Evolutionary conservation across 2,888 invertebrate genomes (phyloP).

Genomic region (Cephus sareptanus): DNA sequence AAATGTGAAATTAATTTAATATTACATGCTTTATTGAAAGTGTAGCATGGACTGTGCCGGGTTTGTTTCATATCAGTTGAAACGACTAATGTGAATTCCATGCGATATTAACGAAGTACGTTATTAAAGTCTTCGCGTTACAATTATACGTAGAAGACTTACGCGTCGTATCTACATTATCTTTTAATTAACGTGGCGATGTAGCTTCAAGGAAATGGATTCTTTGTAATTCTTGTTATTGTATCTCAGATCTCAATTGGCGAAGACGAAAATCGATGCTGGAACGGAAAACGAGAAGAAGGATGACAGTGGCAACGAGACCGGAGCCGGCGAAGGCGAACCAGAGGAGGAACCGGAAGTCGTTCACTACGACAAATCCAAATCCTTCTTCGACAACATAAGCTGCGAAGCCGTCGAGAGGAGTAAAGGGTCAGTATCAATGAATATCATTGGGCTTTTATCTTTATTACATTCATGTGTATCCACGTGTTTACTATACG

Average conservation of each 20-base stretch:
- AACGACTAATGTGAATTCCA: conserved; percentile 55
- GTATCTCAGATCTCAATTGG: conserved; percentile 75
- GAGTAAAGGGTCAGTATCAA: conserved; percentile 71
- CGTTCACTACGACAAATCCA: conserved; percentile 92
- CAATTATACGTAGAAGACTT: conserved; percentile 32
- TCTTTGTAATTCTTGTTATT: background rate
- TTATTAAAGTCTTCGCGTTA: conserved; percentile 35
- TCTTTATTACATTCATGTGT: background rate
- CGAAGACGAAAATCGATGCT: conserved; percentile 83
- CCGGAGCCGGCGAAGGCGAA: conserved; percentile 85
- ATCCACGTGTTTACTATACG: background rate
- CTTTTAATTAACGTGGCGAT: background rate
- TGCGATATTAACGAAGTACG: conserved; percentile 51
- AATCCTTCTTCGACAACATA: conserved; percentile 99
- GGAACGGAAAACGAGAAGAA: conserved; percentile 78
- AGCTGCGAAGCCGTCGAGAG: conserved; percentile 98
- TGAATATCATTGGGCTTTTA: background rate
- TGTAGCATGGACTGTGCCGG: conserved; percentile 53
- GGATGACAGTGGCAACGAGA: conserved; percentile 91
- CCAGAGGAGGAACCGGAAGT: conserved; percentile 76
- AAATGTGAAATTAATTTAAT: background rate
- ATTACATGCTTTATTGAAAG: background rate
- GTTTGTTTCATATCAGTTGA: conserved; percentile 48
- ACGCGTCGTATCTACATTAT: conserved; percentile 50
- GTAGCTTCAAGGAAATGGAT: background rate